Evolutionary conservation across 2,888 invertebrate genomes (phyloP).

Genomic region (Chirona hameri): DNA sequence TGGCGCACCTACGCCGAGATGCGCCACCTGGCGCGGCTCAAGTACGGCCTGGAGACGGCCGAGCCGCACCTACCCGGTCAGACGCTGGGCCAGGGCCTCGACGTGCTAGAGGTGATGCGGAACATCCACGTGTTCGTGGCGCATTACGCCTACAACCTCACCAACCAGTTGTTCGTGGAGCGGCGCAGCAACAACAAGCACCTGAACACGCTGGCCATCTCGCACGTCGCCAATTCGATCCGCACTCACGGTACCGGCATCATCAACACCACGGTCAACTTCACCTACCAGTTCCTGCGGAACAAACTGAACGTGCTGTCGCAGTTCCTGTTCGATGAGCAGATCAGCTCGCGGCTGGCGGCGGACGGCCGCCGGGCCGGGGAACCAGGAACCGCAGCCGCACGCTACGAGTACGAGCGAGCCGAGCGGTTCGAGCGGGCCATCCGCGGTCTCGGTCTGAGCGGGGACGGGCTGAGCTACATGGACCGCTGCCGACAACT

Average conservation of each 20-base stretch:
- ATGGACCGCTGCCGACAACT: slow-evolving; percentile 88
- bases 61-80: slow-evolving; percentile 94
- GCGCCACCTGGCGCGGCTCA: slow-evolving; percentile 83
- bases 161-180: slow-evolving; percentile 94
- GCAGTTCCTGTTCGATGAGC: slow-evolving; percentile 96
- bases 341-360: slow-evolving; percentile 87
- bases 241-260: slow-evolving; percentile 95
- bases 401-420: slow-evolving; percentile 65
- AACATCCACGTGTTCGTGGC: slow-evolving; percentile 93
- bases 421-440: slow-evolving; percentile 92
- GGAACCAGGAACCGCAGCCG: background rate
- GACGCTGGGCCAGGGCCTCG: slow-evolving; percentile 90
- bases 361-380: slow-evolving; percentile 69
- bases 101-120: slow-evolving; percentile 94
- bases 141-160: slow-evolving; percentile 89
- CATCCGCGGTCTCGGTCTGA: slow-evolving; percentile 79
- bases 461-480: slow-evolving; percentile 76
- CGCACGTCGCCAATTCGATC: slow-evolving; percentile 94
- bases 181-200: slow-evolving; percentile 86
- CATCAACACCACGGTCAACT: slow-evolving; percentile 90
- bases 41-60: slow-evolving; percentile 74
- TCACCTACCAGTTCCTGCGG: slow-evolving; percentile 87
- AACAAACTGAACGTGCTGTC: slow-evolving; percentile 92
- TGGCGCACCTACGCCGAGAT: slow-evolving; percentile 97
- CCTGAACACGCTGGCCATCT: slow-evolving; percentile 73